Percentiles rank a stretch among this genome's conserved stretches.
Evolutionary conservation across 2,888 invertebrate genomes (phyloP).

Genomic region (Chloroclystis v-ata): DNA sequence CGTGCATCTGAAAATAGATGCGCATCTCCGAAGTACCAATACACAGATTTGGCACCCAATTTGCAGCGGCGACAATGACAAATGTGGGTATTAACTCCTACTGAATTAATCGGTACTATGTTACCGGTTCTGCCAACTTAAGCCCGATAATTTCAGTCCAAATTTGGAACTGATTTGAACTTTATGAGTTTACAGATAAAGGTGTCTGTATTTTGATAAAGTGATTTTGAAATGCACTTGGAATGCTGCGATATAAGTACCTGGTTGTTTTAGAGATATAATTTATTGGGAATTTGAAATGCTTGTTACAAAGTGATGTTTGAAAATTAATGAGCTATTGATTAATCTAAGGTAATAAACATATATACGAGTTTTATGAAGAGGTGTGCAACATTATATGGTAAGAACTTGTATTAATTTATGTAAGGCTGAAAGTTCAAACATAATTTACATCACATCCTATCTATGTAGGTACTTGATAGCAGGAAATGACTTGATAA

Average conservation of each 20-base stretch:
- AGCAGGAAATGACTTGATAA: no score
- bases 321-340: no score
- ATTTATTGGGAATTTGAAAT: slow-evolving; percentile 26
- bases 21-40: slow-evolving; percentile 27
- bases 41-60: slow-evolving; percentile 36
- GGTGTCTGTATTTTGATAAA: not conserved
- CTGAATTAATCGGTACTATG: slow-evolving; percentile 44
- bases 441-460: no score
- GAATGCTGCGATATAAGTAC: slow-evolving; percentile 14
- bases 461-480: no score
- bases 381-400: no score
- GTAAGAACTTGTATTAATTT: no score
- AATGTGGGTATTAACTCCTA: slow-evolving; percentile 33
- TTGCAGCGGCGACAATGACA: slow-evolving; percentile 36
- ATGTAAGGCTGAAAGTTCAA: no score
- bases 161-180: not conserved
- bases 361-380: no score
- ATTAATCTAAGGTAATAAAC: no score
- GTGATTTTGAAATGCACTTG: not conserved
- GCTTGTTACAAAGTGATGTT: slow-evolving; percentile 10
- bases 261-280: slow-evolving; percentile 19
- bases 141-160: not conserved
- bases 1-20: slow-evolving; percentile 23
- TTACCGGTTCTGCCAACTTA: slow-evolving; percentile 25
- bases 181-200: not conserved